Evolutionary conservation across 1,140 invertebrate species (phyloP).

Genomic region (Philopotamus ludificatus): DNA sequence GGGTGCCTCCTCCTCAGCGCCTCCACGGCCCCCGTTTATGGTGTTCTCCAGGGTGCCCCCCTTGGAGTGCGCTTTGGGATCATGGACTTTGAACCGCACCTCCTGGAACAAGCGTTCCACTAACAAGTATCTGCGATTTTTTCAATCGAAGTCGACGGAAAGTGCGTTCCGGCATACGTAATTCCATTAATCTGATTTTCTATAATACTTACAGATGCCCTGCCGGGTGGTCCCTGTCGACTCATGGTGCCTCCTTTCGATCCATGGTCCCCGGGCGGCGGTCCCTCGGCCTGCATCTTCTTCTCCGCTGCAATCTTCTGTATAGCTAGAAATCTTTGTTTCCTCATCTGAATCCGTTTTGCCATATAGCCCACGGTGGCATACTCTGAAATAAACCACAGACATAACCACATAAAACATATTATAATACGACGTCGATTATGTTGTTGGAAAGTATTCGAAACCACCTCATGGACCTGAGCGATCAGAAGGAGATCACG

Average conservation of each 20-base stretch:
- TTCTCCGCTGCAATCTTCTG: constrained; percentile 90
- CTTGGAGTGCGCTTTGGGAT: constrained; percentile 88
- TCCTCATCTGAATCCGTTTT: constrained; percentile 92
- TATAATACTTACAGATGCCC: constrained; percentile 48
- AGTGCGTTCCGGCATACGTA: too few relatives aligned
- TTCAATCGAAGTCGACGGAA: too few relatives aligned
- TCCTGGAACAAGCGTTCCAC: constrained; percentile 82
- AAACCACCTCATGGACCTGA: constrained; percentile 33
- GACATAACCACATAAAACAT: constrained; percentile 7
- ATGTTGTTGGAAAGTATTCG: not conserved
- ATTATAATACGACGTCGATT: not conserved
- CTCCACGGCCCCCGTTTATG: constrained; percentile 73
- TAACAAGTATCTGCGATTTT: constrained; percentile 62
- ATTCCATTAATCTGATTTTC: constrained; percentile 5
- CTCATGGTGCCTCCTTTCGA: constrained; percentile 56
- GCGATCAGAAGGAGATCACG: constrained; percentile 29
- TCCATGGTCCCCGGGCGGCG: constrained; percentile 67
- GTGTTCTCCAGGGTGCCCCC: constrained; percentile 87
- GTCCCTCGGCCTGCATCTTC: constrained; percentile 72
- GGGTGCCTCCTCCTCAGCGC: constrained; percentile 63
- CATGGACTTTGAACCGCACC: constrained; percentile 91
- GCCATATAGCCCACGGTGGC: constrained; percentile 94
- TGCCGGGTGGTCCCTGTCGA: constrained; percentile 49
- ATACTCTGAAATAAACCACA: constrained; percentile 71
- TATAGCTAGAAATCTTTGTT: constrained; percentile 81